These are phyloP conservation scores for Dendroctonus valens DNA, from an alignment of 1,140 invertebrate species.

Conservation along the genomic window DNA sequence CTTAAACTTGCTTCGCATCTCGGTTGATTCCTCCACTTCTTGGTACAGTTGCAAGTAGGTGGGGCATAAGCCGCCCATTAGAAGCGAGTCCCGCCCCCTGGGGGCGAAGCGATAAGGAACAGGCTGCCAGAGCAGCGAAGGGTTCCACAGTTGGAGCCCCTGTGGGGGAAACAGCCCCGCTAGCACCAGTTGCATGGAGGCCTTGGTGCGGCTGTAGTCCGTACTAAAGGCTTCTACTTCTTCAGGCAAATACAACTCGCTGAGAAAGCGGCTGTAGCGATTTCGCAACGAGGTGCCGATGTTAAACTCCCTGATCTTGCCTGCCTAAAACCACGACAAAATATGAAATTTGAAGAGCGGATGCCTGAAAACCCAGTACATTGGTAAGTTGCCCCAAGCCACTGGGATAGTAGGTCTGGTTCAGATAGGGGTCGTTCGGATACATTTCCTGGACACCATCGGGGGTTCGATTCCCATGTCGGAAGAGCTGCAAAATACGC, in stretches of 20 bases:
- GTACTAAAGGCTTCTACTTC: slow-evolving; percentile 36
- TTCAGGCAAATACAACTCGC: slow-evolving; percentile 57
- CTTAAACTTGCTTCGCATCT: slow-evolving; percentile 21
- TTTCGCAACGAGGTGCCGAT: slow-evolving; percentile 61
- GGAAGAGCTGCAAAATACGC: slow-evolving; percentile 58
- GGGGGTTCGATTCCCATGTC: slow-evolving; percentile 77
- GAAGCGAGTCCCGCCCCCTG: slow-evolving; percentile 24
- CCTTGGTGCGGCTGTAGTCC: slow-evolving; percentile 59
- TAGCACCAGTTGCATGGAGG: slow-evolving; percentile 66
- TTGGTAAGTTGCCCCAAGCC: slow-evolving; percentile 73
- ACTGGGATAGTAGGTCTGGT: slow-evolving; percentile 62
- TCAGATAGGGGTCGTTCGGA: slow-evolving; percentile 63
- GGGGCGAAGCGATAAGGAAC: slow-evolving; percentile 64
- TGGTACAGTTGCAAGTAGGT: slow-evolving; percentile 29
- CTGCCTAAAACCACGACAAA: slow-evolving; percentile 20
- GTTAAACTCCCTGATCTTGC: slow-evolving; percentile 55
- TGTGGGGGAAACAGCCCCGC: slow-evolving; percentile 82
- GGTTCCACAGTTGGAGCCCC: slow-evolving; percentile 67
- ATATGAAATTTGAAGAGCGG: not conserved
- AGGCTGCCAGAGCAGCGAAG: slow-evolving; percentile 77
- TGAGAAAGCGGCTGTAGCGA: slow-evolving; percentile 62
- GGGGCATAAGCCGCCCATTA: slow-evolving; percentile 32
- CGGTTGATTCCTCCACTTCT: slow-evolving; percentile 5
- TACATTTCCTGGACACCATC: slow-evolving; percentile 58
- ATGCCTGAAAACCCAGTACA: slow-evolving; percentile 53